These are phyloP conservation scores for Scleropages formosus DNA, from an alignment of 2,797 vertebrate genomes.

Conservation along the genomic window DNA sequence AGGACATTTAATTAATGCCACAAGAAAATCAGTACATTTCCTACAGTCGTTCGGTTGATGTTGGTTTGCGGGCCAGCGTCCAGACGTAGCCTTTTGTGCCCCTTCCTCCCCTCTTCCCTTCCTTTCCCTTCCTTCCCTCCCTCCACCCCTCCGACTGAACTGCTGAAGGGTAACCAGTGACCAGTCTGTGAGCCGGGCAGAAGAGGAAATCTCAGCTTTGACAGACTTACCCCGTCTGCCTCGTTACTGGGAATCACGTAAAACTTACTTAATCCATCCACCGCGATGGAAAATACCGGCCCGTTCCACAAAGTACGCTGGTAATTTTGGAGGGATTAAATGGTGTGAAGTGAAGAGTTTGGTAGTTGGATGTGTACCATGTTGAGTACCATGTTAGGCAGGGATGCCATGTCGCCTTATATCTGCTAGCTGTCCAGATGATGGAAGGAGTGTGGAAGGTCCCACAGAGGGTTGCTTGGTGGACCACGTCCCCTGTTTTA, in stretches of 20 bases:
- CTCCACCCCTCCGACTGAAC: slow-evolving; percentile 22
- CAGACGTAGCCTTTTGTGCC: slow-evolving; percentile 41
- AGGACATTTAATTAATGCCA: slow-evolving; percentile 73
- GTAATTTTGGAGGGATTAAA: neutral
- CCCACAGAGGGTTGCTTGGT: neutral
- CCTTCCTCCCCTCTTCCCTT: neutral
- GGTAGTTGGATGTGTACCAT: too few relatives aligned
- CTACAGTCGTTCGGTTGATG: slow-evolving; percentile 62
- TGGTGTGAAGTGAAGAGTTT: neutral
- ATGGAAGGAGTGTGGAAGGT: too few relatives aligned
- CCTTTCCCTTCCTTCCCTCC: neutral
- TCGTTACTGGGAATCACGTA: slow-evolving; percentile 43
- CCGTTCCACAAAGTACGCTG: slow-evolving; percentile 1
- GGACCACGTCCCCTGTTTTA: too few relatives aligned
- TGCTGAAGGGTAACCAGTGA: too few relatives aligned
- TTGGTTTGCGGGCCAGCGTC: slow-evolving; percentile 58
- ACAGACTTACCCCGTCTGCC: slow-evolving; percentile 22
- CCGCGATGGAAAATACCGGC: neutral
- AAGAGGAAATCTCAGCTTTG: neutral
- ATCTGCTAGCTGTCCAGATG: too few relatives aligned
- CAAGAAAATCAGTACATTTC: slow-evolving; percentile 64
- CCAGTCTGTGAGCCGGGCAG: too few relatives aligned
- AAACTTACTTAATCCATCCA: slow-evolving; percentile 28
- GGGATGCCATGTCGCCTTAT: too few relatives aligned
- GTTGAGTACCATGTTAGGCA: neutral